phyloP scores from a whole-genome alignment of 2,797 vertebrate species.

The Lycodopsis pacificus region DNA sequence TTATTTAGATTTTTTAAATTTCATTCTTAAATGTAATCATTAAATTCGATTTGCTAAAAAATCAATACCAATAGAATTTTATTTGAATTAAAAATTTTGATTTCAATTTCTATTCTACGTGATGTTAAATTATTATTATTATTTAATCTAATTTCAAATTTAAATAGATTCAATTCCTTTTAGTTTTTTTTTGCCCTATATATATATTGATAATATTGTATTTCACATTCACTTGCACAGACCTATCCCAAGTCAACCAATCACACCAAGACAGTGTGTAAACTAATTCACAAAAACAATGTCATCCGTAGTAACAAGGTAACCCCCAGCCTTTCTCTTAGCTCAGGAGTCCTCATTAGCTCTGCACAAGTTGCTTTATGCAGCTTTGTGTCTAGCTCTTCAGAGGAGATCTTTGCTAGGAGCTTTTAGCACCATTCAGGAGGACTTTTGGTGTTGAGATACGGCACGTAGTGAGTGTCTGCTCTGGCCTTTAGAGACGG shows the following conservation, averaged over 20 bases:
- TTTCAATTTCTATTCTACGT: not conserved
- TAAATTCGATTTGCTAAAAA: not conserved
- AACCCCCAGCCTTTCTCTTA: not conserved
- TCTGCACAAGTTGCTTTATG: not conserved
- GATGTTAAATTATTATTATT: not conserved
- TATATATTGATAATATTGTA: not conserved
- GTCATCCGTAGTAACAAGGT: not conserved
- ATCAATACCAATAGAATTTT: not conserved
- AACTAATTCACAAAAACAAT: not conserved
- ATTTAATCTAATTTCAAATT: not conserved
- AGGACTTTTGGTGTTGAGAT: not conserved
- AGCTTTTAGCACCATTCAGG: not conserved
- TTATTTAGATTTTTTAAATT: not conserved
- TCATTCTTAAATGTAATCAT: not conserved
- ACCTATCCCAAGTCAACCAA: too few relatives aligned
- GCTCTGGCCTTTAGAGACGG: slow-evolving; percentile 22
- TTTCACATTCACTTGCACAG: not conserved
- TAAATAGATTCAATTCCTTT: not conserved
- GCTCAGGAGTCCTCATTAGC: not conserved
- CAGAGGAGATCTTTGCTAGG: not conserved
- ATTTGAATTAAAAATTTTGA: not conserved
- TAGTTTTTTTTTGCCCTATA: not conserved
- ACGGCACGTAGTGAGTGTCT: slow-evolving; percentile 6
- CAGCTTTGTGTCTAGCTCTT: slow-evolving; percentile 2
- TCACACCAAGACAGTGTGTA: too few relatives aligned